Conservation (phyloP, 2,888 invertebrate species). For the Sabatieria punctata region DNA sequence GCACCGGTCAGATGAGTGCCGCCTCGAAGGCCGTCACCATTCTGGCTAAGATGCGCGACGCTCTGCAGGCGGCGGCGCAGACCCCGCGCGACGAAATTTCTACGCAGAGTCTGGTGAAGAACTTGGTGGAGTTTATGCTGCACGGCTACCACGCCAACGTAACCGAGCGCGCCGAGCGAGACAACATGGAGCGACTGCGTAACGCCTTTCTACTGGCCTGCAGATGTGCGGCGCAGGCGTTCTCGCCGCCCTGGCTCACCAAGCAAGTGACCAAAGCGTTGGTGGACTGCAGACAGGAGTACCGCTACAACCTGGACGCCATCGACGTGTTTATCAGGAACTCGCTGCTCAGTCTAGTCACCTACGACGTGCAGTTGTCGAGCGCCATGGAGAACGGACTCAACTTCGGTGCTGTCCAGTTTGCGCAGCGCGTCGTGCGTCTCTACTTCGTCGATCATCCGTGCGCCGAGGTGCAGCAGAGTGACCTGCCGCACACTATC, state of each 20-base stretch:
- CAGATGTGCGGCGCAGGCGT: conserved; percentile 10
- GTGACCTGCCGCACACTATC: conserved; percentile 68
- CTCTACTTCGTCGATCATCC: conserved; percentile 68
- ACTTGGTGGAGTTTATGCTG: conserved; percentile 18
- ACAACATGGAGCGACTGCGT: conserved; percentile 17
- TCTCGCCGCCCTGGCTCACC: conserved; percentile 7
- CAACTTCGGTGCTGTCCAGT: conserved; percentile 48
- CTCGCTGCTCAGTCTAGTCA: conserved; percentile 61
- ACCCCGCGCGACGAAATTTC: conserved; percentile 12
- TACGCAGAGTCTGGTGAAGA: conserved; percentile 11
- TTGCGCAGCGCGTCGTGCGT: conserved; percentile 74
- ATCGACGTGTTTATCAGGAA: conserved; percentile 69
- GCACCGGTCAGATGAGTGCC: not conserved
- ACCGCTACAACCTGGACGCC: conserved; percentile 47
- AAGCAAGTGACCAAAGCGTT: conserved; percentile 37
- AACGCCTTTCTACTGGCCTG: conserved; percentile 19
- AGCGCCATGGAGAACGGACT: conserved; percentile 65
- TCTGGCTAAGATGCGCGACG: conserved; percentile 6
- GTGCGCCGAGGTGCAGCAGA: conserved; percentile 51
- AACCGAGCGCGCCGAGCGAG: conserved; percentile 2
- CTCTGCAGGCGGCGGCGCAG: conserved; percentile 6
- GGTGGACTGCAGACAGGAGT: conserved; percentile 71
- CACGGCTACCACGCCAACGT: conserved; percentile 13
- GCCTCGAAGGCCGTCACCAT: not conserved
- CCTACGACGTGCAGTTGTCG: conserved; percentile 60